A percentile compares a stretch with the other conserved stretches of the same genome.
These are phyloP conservation scores for Bombycilla garrulus DNA, from an alignment of 2,113 vertebrate genomes.

Conservation along the genomic window DNA sequence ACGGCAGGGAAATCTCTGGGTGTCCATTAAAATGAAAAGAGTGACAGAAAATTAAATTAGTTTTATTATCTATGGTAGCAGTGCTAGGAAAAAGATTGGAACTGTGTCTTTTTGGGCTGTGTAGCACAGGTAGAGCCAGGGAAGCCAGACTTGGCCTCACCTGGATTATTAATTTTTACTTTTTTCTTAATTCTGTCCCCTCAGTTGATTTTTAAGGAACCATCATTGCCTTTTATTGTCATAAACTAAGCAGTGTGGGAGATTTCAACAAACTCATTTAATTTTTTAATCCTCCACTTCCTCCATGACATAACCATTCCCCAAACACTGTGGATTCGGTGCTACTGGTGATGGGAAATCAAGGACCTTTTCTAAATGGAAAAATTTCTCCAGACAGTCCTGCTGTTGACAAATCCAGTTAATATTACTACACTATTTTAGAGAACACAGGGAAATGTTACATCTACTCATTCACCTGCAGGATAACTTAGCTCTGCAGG, in stretches of 20 bases:
- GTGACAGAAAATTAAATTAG: background rate
- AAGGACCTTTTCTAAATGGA: background rate
- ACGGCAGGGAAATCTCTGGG: background rate
- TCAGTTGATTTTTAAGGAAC: background rate
- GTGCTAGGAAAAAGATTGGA: background rate
- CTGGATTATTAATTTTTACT: background rate
- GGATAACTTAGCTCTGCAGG: conserved; percentile 8
- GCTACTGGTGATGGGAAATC: background rate
- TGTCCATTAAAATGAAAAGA: conserved; percentile 2
- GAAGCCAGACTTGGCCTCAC: background rate
- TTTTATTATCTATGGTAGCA: background rate
- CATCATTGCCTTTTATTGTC: background rate
- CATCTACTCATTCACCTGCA: conserved; percentile 38
- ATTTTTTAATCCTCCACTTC: background rate
- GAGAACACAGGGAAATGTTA: background rate
- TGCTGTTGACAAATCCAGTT: conserved; percentile 13
- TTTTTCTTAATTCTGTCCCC: background rate
- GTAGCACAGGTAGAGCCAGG: background rate
- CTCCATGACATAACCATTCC: background rate
- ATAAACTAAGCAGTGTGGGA: background rate
- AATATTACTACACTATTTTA: background rate
- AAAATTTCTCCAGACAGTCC: background rate
- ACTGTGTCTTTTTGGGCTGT: background rate
- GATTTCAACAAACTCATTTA: conserved; percentile 12
- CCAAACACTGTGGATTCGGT: background rate